phyloP scores from a whole-genome alignment of 2,113 vertebrate species.

The Quiscalus mexicanus region DNA sequence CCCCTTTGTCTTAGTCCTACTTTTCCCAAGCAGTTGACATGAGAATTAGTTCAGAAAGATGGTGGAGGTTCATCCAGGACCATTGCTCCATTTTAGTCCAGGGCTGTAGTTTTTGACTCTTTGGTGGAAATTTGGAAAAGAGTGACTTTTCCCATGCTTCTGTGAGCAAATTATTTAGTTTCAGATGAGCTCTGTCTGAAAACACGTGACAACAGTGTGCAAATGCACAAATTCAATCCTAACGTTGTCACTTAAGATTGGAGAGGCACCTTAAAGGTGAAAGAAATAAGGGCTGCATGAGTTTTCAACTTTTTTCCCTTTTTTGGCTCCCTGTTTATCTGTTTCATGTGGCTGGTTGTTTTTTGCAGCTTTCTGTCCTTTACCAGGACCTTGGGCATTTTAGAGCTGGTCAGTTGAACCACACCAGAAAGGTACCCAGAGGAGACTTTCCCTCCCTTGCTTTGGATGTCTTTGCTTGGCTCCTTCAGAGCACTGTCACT shows the following conservation, averaged over 20 bases:
- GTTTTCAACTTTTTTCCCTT: background rate
- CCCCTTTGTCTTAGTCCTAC: constrained; percentile 24
- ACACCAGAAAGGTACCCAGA: background rate
- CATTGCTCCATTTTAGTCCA: background rate
- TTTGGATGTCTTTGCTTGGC: background rate
- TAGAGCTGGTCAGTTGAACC: background rate
- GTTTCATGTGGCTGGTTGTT: background rate
- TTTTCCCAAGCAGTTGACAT: constrained; percentile 61
- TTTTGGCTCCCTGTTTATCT: background rate
- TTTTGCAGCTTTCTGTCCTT: background rate
- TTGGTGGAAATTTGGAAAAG: background rate
- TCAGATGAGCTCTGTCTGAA: background rate
- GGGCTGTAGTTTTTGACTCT: background rate
- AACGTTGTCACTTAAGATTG: background rate
- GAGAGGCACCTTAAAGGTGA: background rate
- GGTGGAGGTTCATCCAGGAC: constrained; percentile 17
- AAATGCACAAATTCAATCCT: background rate
- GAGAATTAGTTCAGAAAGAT: constrained; percentile 7
- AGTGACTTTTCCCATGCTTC: background rate
- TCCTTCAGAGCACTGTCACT: background rate
- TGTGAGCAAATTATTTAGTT: background rate
- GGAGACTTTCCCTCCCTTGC: background rate
- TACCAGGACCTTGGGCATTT: background rate
- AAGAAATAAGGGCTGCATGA: rapidly evolving
- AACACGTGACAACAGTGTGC: background rate